Conservation (phyloP, 2,113 vertebrate genomes). For the Xenopus laevis region DNA sequence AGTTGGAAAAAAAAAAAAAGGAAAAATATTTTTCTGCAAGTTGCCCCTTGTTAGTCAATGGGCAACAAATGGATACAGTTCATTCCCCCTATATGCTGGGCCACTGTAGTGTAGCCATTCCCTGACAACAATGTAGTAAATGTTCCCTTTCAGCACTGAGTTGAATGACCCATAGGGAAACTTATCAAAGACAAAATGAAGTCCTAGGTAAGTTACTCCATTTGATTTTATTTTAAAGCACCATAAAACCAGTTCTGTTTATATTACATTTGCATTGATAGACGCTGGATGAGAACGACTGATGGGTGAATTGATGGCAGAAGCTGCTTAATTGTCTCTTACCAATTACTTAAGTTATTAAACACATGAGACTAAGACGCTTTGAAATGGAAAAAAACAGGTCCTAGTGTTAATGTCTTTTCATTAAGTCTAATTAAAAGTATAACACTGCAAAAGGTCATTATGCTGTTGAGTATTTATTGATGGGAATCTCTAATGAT, state of each 20-base stretch:
- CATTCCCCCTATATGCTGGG: no score
- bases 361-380: slow-evolving; percentile 61
- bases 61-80: no score
- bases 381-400: slow-evolving; percentile 59
- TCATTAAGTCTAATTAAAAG: slow-evolving; percentile 72
- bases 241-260: neutral
- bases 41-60: no score
- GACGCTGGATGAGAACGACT: neutral
- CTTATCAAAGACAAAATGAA: no score
- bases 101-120: no score
- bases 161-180: no score
- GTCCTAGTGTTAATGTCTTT: slow-evolving; percentile 68
- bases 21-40: no score
- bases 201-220: no score
- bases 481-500: slow-evolving; percentile 51
- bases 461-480: slow-evolving; percentile 70
- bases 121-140: no score
- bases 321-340: slow-evolving; percentile 55
- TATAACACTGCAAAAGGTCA: slow-evolving; percentile 68
- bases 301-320: neutral
- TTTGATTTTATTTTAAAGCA: no score
- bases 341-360: slow-evolving; percentile 74
- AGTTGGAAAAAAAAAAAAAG: no score
- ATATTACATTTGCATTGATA: neutral
- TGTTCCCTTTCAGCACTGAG: no score